Conservation (phyloP, 2,888 invertebrate genomes). For the Apamea epomidion region DNA sequence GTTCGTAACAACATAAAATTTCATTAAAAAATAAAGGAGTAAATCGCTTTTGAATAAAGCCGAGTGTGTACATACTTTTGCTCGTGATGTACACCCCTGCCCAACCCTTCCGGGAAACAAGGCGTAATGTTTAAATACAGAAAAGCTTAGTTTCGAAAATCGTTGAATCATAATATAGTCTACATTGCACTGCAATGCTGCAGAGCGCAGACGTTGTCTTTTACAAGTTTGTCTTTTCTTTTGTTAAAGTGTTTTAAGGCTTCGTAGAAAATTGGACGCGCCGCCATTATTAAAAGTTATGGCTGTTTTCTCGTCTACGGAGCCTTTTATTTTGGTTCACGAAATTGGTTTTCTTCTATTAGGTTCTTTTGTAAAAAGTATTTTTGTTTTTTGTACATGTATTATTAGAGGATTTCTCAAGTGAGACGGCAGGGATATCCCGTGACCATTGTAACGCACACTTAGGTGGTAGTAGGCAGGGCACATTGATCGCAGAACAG, state of each 20-base stretch:
- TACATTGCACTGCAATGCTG: conserved; percentile 45
- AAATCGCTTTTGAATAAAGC: no score
- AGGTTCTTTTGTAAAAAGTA: background rate
- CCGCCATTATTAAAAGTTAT: conserved; percentile 51
- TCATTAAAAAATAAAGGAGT: no score
- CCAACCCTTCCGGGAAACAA: background rate
- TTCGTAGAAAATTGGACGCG: conserved; percentile 52
- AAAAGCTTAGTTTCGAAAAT: background rate
- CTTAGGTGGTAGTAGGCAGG: background rate
- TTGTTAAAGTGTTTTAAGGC: conserved; percentile 41
- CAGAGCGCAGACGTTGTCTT: conserved; percentile 37
- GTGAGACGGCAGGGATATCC: background rate
- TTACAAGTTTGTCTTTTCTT: no score
- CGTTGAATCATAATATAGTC: conserved; percentile 10
- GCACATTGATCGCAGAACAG: background rate
- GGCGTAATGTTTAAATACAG: background rate
- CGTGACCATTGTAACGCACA: background rate
- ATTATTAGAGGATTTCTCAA: background rate
- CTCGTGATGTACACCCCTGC: no score
- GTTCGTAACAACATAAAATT: no score
- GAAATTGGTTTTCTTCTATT: conserved; percentile 43
- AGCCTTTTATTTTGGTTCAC: conserved; percentile 18
- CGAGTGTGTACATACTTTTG: no score
- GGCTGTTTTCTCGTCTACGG: conserved; percentile 21
- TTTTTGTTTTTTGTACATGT: background rate